Evolutionary conservation across 2,113 vertebrate genomes (phyloP), one percentile per base, ranked within the genome.

Genomic region (Atractosteus spatula): DNA sequence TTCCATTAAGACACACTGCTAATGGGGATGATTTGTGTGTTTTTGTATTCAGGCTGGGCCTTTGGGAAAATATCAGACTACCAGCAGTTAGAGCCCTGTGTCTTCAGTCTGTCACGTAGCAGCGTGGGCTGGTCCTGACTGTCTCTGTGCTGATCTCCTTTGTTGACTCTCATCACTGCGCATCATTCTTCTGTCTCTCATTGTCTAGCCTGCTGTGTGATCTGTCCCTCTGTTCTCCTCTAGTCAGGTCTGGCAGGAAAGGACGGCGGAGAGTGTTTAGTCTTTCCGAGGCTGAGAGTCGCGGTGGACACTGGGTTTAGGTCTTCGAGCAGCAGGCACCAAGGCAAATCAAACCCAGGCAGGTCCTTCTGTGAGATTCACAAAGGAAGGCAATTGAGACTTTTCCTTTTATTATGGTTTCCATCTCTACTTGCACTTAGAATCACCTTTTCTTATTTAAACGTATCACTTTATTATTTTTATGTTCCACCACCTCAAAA

Each of bases 251-350:
- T 91, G 91, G 86, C 92, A 93, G 91, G 90, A 92, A 93, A 92
- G 92, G 91, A 91, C 91, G 92, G 84, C 92, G 91, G 86, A 90
- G 93, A 81, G 90, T 92, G 84, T 91, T 94, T 88, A 93, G 92
- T 93, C 92, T 94, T 84, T 94, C 94, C 82, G 93, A 94, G 87
- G 92, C 93, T 90, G 92, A 93, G 87, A 91, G 90, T 89, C 91
- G 92, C 75, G 93, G 93, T 66, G 93, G 94, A 92, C 93, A 93
- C 90, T 95, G 94, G 94, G 94, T 95, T 94, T 95, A 95, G 92
- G 89, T 84, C 90, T 85, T 85, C 89, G 71, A 84, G 77, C 86
- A 68, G 84, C 88, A 85, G 80, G 87, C 83, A 84, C 84, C 85
- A 87, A 42, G 81, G 75, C 89, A 82, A 79, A 84, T 70, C 82